Evolutionary conservation across 2,797 vertebrate genomes (phyloP), one percentile per base, ranked within the genome.

Genomic region (Scolopax bukidnonensis): DNA sequence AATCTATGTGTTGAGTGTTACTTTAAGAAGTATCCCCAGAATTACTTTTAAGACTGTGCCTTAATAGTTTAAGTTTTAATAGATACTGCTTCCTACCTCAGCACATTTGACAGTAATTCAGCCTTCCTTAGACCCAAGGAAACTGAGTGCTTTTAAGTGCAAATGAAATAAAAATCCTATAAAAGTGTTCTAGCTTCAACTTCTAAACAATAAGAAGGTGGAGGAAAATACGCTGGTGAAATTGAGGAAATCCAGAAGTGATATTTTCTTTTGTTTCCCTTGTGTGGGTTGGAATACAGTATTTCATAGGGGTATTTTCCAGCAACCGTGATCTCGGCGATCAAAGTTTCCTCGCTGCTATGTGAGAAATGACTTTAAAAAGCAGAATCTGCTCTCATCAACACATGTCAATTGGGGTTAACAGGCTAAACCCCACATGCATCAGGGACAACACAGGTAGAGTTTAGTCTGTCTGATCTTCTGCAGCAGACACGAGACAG

Each of bases 251-350:
- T 6, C 45, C 4, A 68, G 32, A 70, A 73, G 24, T 14, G 69
- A 84, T 53, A 77, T 61, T 23, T 87, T 84, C 51, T 77, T 79
- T 75, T 83, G 87, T 90, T 92, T 70, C 77, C n/a, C 28, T n/a
- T 17, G 17, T 54, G 60, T 63, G 41, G 38, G 56, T 91, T 84
- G 47, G 36, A 75, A 81, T 8, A 65, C 0, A 12, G 32, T 32
- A 75, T 71, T 87, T 95, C 36, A 88, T 20, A 38, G 11, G 41
- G 69, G 65, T 84, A 32, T 94, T 90, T 84, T 93, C 84, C 59
- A 89, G 36, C 11, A 21, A 36, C 79, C 1, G 0, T 28, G 27
- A 87, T 17, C 79, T 69, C 82, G 38, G 41, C 3, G 0, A 92
- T 38, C 68, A 17, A 78, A 91, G 61, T n/a, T 57, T 50, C 83